phyloP scores from a whole-genome alignment of 2,888 invertebrate genomes.

The Tryphoninae sp. region DNA sequence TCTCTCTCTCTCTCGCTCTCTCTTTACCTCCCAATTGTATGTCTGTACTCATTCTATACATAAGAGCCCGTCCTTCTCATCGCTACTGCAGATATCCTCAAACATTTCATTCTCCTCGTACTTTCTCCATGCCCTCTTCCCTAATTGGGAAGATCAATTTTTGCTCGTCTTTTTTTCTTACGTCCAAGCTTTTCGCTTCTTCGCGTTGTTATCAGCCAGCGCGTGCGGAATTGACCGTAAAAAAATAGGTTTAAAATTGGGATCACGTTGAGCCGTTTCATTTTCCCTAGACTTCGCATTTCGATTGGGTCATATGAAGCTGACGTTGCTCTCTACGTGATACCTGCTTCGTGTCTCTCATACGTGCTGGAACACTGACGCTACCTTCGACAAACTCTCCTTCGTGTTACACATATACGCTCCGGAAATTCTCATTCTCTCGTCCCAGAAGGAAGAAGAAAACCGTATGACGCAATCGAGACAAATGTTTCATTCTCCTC shows the following conservation, averaged over 20 bases:
- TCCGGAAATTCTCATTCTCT: background rate
- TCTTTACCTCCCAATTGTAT: background rate
- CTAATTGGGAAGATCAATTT: constrained; percentile 8
- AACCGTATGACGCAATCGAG: background rate
- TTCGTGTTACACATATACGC: background rate
- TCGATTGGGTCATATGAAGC: constrained; percentile 21
- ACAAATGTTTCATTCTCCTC: background rate
- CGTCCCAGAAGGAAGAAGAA: background rate
- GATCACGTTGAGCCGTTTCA: constrained; percentile 39
- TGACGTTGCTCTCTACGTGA: constrained; percentile 19
- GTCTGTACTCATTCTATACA: background rate
- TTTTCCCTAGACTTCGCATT: constrained; percentile 12
- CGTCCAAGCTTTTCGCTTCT: background rate
- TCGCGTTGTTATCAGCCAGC: background rate
- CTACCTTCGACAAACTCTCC: background rate
- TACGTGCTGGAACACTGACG: background rate
- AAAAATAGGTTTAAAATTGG: constrained; percentile 30
- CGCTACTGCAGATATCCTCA: constrained; percentile 6
- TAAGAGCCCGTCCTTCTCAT: background rate
- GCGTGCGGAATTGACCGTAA: constrained; percentile 13
- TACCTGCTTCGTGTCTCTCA: background rate
- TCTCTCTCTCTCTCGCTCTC: background rate
- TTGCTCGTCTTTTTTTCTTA: background rate
- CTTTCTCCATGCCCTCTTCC: background rate
- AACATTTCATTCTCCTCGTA: background rate